Evolutionary conservation across 2,797 vertebrate species (phyloP), one percentile per base, ranked within the genome.

Genomic region (Tangara arthus): DNA sequence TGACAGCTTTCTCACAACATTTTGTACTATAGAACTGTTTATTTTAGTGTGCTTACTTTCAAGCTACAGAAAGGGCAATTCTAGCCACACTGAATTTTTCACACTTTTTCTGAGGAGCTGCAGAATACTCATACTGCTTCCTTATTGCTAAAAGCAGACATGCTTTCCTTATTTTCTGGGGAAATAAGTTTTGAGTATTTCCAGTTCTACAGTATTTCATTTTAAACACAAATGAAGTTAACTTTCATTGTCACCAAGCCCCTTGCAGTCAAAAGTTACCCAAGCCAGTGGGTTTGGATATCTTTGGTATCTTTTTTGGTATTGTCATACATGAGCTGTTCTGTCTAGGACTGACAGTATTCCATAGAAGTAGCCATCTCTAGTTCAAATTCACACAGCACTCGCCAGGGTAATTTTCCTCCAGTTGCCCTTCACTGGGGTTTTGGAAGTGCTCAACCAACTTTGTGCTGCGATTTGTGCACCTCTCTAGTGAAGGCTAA

Each of bases 1-100:
- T 64, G 47, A 91, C 60, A 90, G 35, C 11, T 85, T 95, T 95
- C 85, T n/a, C 68, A 84, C 49, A 91, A 57, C 47, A 60, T 87
- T 89, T 85, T 66, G 35, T 81, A 65, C 42, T 59, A 52, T 0
- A 80, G 39, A 75, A 86, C 23, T 59, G 34, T 76, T 88, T 86
- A 41, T 71, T 95, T 89, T 70, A 68, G 24, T 5, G 3, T 70
- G 44, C 53, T 83, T 89, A 73, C 47, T 78, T 89, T 91, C 42
- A 61, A 6, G 65, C 60, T 71, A 35, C 61, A 81, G 50, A 73
- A 91, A 78, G 30, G 42, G 26, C 2, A 2, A 64, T 64, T 76
- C 13, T 53, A 89, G 57, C 39, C 70, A 85, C 50, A 30, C 6
- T 61, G 39, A 92, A 49, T 63, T 83, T 85, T 88, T 60, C 61